Evolutionary conservation across 1,140 invertebrate genomes (phyloP).

Genomic region (Caenorhabditis latens): DNA sequence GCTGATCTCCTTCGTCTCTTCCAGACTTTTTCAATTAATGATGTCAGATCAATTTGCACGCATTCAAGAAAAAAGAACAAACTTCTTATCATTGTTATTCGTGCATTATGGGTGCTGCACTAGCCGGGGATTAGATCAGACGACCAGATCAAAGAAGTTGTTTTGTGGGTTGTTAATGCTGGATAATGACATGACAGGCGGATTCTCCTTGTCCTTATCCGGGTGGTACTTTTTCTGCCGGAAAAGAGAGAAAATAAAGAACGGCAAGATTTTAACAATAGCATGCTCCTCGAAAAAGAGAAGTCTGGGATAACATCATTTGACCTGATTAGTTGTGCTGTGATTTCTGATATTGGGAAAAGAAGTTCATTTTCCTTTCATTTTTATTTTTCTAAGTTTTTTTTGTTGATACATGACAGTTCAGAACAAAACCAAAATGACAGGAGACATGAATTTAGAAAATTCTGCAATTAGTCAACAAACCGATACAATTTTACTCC

Average conservation of each 20-base stretch:
- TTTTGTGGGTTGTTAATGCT: neutral
- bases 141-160: conserved; percentile 8
- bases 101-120: neutral
- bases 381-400: no score
- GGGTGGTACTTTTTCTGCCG: neutral
- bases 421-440: no score
- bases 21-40: conserved; percentile 34
- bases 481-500: neutral
- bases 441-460: no score
- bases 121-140: conserved; percentile 13
- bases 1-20: neutral
- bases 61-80: neutral
- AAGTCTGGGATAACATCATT: no score
- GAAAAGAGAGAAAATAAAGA: neutral
- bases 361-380: no score
- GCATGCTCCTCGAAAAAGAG: no score
- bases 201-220: neutral
- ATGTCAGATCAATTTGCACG: neutral
- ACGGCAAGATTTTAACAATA: neutral
- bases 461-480: neutral
- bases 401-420: no score
- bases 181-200: neutral
- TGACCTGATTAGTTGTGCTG: no score
- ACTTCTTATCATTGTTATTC: neutral
- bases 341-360: no score